Conservation (phyloP, 2,888 invertebrate genomes). For the Epinotia ramella region DNA sequence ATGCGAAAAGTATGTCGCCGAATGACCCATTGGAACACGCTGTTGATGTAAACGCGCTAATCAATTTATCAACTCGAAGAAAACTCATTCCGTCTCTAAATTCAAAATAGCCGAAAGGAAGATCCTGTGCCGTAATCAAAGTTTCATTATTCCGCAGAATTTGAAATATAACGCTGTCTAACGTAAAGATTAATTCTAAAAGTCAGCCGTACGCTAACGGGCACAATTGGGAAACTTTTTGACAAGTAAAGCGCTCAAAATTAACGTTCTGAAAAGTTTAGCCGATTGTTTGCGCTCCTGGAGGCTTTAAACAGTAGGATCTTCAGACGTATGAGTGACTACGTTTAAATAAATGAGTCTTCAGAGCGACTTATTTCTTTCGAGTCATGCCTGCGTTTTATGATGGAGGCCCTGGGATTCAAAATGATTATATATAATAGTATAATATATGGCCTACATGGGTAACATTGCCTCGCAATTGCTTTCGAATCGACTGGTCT, state of each 20-base stretch:
- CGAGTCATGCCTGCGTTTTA: too few relatives aligned
- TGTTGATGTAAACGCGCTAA: neutral
- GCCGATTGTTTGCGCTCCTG: slow-evolving; percentile 52
- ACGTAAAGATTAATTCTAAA: slow-evolving; percentile 67
- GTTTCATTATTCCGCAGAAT: slow-evolving; percentile 62
- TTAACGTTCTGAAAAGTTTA: slow-evolving; percentile 63
- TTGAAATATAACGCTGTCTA: slow-evolving; percentile 60
- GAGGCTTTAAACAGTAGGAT: slow-evolving; percentile 40
- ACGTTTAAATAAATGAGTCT: slow-evolving; percentile 2
- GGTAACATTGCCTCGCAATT: too few relatives aligned
- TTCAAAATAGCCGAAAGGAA: slow-evolving; percentile 50
- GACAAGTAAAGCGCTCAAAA: slow-evolving; percentile 71
- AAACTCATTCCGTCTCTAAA: slow-evolving; percentile 52
- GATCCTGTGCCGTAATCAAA: slow-evolving; percentile 61
- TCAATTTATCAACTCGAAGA: slow-evolving; percentile 45
- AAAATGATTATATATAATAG: too few relatives aligned
- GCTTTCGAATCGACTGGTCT: too few relatives aligned
- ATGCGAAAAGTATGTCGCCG: neutral
- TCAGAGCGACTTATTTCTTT: neutral
- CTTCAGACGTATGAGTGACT: slow-evolving; percentile 3
- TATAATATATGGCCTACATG: too few relatives aligned
- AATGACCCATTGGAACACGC: neutral
- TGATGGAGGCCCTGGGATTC: too few relatives aligned
- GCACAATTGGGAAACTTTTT: slow-evolving; percentile 71
- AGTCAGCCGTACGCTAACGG: slow-evolving; percentile 61